A percentile compares a stretch with the other conserved stretches of the same genome.
Conservation (phyloP, 2,888 invertebrate species). For the Micropterix aruncella region DNA sequence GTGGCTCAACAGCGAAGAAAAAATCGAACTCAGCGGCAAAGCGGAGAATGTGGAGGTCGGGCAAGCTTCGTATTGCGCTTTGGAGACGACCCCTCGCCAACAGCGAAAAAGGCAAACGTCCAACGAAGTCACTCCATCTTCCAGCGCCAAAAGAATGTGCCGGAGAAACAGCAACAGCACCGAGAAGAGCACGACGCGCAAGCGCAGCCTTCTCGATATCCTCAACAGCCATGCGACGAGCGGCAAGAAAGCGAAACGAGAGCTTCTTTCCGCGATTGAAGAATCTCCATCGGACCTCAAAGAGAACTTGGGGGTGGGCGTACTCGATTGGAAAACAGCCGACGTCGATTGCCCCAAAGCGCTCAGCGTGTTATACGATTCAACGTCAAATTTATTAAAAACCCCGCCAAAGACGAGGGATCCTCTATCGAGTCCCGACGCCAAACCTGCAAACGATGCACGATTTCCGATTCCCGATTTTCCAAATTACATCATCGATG, state of each 20-base stretch:
- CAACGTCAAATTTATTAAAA: conserved; percentile 12
- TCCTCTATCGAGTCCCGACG: conserved; percentile 23
- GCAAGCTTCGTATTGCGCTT: conserved; percentile 5
- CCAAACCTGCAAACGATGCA: no score
- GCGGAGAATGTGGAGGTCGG: conserved; percentile 21
- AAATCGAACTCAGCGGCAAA: conserved; percentile 26
- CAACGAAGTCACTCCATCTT: conserved; percentile 4
- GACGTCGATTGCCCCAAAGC: conserved; percentile 3
- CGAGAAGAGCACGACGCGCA: conserved; percentile 6
- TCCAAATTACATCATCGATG: conserved; percentile 63
- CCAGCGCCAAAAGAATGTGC: conserved; percentile 2
- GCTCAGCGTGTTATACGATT: neutral
- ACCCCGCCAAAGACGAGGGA: conserved; percentile 16
- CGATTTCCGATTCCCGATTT: no score
- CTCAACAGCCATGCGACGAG: conserved; percentile 7
- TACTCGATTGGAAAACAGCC: conserved; percentile 1
- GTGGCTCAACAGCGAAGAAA: conserved; percentile 20
- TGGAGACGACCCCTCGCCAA: conserved; percentile 36
- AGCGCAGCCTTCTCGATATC: conserved; percentile 11
- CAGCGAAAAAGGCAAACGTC: conserved; percentile 21
- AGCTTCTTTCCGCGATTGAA: neutral
- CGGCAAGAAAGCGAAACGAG: conserved; percentile 4
- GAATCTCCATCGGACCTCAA: neutral
- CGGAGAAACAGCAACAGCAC: neutral
- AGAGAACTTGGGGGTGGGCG: neutral